Evolutionary conservation across 1,140 invertebrate species (phyloP), one percentile per base, ranked within the genome.

Genomic region (Aphaenogaster floridana): DNA sequence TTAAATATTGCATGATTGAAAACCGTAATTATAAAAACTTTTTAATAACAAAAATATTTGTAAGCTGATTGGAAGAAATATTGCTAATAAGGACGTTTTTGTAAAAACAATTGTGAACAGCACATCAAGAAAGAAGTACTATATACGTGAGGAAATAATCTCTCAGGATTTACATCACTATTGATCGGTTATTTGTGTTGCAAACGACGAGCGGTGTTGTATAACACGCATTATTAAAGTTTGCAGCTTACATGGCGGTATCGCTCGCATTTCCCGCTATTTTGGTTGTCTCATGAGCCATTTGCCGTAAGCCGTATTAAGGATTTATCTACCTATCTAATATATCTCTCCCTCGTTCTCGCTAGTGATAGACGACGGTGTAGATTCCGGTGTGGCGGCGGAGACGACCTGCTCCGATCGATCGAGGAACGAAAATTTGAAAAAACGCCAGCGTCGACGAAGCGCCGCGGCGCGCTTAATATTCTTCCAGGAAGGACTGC

Each of bases 311-410:
- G 34, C 59, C 34, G 87, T 48, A 42, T 48, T 86, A 42, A 78
- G 52, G 88, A 90, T 90, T 89, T 90, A 90, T 90, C 88, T 59
- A 63, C 13, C 78, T 45, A 76, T 48, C 72, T 66, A 68, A 63
- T 84, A 61, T 76, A 61, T 83, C 69, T 89, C 59, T 77, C 28
- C 13, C 48, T 74, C 57, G 52, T 57, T 52, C 61, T 57, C 71
- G 57, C 45, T 28, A 39, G 64, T 77, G 83, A 78, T 78, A 64
- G 83, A 79, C 83, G 74, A 79, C 39, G 39, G 36, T 8, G 83
- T 42, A 42, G 63, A 86, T 86, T 85, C 74, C 59, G 74, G 48
- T n/a, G 61, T 21, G 1, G 45, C 48, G 39, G n/a, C 17, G 36
- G 28, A 57, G 59, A 59, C 71, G 59, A 61, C 42, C n/a, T 17